These are phyloP conservation scores for Macropus fuliginosus DNA, from an alignment of 2,797 vertebrate genomes.

Conservation along the genomic window DNA sequence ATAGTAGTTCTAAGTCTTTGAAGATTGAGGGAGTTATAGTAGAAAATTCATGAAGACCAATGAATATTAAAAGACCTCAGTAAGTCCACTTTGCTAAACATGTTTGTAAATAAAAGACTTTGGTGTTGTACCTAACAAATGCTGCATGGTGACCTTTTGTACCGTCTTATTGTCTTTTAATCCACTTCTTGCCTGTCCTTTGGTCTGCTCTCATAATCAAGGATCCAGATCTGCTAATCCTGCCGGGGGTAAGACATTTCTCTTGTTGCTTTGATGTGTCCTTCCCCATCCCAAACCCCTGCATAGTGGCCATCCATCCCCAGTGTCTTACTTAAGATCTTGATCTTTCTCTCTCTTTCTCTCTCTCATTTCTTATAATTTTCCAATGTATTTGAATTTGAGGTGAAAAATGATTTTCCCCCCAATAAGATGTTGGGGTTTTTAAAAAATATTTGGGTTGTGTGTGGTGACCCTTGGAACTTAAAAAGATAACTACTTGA, in stretches of 20 bases:
- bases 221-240: conserved; percentile 99
- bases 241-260: conserved; percentile 95
- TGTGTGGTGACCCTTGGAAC: conserved; percentile 13
- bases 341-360: conserved; percentile 77
- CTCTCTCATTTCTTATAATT: conserved; percentile 37
- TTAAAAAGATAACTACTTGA: conserved; percentile 38
- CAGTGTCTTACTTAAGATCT: conserved; percentile 33
- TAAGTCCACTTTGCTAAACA: conserved; percentile 53
- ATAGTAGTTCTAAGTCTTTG: background rate
- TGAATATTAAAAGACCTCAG: background rate
- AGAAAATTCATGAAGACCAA: background rate
- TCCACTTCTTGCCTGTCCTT: conserved; percentile 91
- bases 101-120: conserved; percentile 80
- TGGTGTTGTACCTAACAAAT: conserved; percentile 76
- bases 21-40: background rate
- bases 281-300: conserved; percentile 40
- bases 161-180: conserved; percentile 88
- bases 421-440: conserved; percentile 10
- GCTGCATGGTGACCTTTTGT: conserved; percentile 90
- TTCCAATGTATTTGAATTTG: conserved; percentile 58
- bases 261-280: conserved; percentile 76
- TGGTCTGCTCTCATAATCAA: conserved; percentile 93
- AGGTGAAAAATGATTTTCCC: conserved; percentile 68
- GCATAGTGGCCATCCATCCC: conserved; percentile 52
- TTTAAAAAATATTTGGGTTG: conserved; percentile 39